Conservation (phyloP, 2,888 invertebrate species). For the Lymantria dispar region DNA sequence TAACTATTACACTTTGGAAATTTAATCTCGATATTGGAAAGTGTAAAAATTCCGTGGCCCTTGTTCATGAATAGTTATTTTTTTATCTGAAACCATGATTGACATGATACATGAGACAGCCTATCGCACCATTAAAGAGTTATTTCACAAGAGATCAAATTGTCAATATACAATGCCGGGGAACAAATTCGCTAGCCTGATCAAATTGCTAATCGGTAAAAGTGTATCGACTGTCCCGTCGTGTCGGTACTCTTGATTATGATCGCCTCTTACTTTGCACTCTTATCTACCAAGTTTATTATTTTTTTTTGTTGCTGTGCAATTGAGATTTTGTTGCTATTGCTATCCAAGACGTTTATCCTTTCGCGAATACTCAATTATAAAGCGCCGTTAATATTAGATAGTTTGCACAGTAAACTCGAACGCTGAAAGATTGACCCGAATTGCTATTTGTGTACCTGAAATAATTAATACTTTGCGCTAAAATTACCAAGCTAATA, state of each 20-base stretch:
- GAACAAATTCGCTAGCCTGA: constrained; percentile 38
- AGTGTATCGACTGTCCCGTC: constrained; percentile 53
- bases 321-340: constrained; percentile 15
- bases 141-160: constrained; percentile 31
- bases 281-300: constrained; percentile 2
- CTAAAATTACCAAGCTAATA: too few species aligned
- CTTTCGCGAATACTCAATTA: neutral
- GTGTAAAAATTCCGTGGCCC: too few species aligned
- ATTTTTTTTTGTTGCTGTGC: constrained; percentile 3
- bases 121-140: constrained; percentile 12
- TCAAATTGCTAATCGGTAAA: constrained; percentile 61
- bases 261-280: constrained; percentile 39
- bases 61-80: neutral
- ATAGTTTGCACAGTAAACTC: neutral
- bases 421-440: neutral
- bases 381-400: neutral
- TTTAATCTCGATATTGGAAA: neutral
- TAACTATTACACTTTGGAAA: neutral
- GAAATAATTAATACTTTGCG: too few species aligned
- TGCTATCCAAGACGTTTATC: neutral
- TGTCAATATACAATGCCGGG: constrained; percentile 32
- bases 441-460: too few species aligned
- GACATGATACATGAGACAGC: constrained; percentile 9
- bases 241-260: constrained; percentile 38
- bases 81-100: constrained; percentile 5